phyloP scores from a whole-genome alignment of 2,113 vertebrate genomes.

The Chaetodon trifascialis region DNA sequence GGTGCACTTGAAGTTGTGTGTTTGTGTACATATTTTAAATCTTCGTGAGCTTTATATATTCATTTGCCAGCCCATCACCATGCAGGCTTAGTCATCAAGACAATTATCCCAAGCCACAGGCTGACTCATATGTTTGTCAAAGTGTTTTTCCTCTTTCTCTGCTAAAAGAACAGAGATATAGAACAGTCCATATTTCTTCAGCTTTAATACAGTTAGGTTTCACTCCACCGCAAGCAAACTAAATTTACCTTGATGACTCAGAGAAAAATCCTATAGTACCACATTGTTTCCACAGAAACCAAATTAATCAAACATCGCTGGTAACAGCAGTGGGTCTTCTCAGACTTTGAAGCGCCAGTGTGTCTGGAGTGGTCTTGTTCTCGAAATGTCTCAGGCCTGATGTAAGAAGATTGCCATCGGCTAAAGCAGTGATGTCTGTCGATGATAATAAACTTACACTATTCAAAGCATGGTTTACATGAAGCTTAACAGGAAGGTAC shows the following conservation, averaged over 20 bases:
- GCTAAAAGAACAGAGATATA: conserved; percentile 25
- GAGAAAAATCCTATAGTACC: conserved; percentile 2
- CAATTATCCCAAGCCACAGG: conserved; percentile 81
- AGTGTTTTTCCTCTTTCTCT: conserved; percentile 54
- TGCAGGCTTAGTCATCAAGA: conserved; percentile 79
- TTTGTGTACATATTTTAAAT: conserved; percentile 60
- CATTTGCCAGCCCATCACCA: conserved; percentile 58
- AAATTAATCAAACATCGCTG: conserved; percentile 33
- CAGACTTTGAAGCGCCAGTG: conserved; percentile 10
- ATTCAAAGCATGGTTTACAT: neutral
- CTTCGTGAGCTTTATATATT: conserved; percentile 51
- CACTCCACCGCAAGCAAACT: conserved; percentile 32
- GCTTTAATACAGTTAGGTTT: conserved; percentile 35
- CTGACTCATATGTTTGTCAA: conserved; percentile 86
- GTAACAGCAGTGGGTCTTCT: neutral
- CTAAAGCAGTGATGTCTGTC: neutral
- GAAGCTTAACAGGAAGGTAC: neutral
- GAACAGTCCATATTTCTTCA: conserved; percentile 12
- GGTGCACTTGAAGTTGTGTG: conserved; percentile 37
- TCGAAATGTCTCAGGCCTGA: neutral
- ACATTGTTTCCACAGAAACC: conserved; percentile 41
- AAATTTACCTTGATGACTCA: conserved; percentile 57
- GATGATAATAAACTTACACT: neutral
- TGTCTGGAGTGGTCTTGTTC: conserved; percentile 15
- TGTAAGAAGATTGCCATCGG: neutral